Base-by-base conservation (phyloP, 2,797 vertebrate species). In the Trematomus bernacchii region DNA sequence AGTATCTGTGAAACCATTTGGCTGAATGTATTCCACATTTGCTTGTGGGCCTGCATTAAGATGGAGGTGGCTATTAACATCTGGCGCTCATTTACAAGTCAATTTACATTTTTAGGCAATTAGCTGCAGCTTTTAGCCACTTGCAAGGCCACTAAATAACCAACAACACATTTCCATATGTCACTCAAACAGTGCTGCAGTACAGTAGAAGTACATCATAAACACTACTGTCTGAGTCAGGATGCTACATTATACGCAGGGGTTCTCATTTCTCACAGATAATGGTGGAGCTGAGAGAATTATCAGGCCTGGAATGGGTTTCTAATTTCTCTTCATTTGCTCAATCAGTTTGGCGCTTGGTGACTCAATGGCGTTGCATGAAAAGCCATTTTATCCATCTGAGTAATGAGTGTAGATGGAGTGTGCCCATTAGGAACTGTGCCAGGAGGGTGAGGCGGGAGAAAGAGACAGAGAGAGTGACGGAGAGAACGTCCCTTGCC, bases 331-430 rank as follows among this genome's bases (percentile, higher is more conserved):
- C 86, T 83, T 89, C 80, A 86, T 85, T 87, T 89, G 72, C 76
- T 81, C 84, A 81, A 68, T 83, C 71, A 75, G 76, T 66, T 69
- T n/a, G 58, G 63, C 76, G 83, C 66, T 60, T 10, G 54, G 84
- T 79, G 74, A 73, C 81, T 79, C 80, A 77, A 61, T 54, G 64
- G 72, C 80, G 72, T 74, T 83, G 51, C 81, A 88, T 89, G 89
- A 92, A 92, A 93, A 89, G 82, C 70, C 72, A 83, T 89, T 93
- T 94, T 88, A 89, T 87, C 83, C 77, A 21, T 71, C 72, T 57
- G 76, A 86, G 87, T 93, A 94, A 94, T 91, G 90, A 92, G 89
- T 80, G 88, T 80, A 90, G 87, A 89, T 90, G 87, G 89, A 83
- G 80, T 59, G 14, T 1, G 19, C 52, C 88, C 83, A 87, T 94